A percentile compares a stretch with the other conserved stretches of the same genome.
These are phyloP conservation scores for Thymelicus acteon DNA, from an alignment of 2,888 invertebrate species.

Conservation along the genomic window DNA sequence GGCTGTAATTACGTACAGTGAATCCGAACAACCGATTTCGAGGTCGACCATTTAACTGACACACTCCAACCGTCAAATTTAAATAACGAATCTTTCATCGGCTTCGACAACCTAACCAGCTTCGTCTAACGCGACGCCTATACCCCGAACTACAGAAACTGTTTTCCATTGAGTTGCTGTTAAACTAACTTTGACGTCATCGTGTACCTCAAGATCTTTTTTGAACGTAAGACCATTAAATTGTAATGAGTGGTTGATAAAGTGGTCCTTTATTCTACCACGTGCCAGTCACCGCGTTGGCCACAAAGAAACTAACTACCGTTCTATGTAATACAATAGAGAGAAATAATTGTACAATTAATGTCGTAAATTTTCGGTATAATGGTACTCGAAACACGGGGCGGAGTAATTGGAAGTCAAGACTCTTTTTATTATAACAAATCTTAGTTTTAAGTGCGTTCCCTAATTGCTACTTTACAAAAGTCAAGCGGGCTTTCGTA, in stretches of 20 bases:
- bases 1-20: slow-evolving; percentile 73
- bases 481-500: slow-evolving; percentile 40
- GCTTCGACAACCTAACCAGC: slow-evolving; percentile 45
- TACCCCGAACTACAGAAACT: slow-evolving; percentile 41
- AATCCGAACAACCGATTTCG: slow-evolving; percentile 75
- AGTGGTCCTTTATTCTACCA: slow-evolving; percentile 76
- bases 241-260: slow-evolving; percentile 80
- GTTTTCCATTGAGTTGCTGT: slow-evolving; percentile 40
- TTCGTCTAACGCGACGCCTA: slow-evolving; percentile 41
- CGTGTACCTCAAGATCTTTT: slow-evolving; percentile 72
- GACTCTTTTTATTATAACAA: slow-evolving; percentile 58
- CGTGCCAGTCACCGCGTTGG: slow-evolving; percentile 73
- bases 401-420: slow-evolving; percentile 71
- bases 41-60: slow-evolving; percentile 80
- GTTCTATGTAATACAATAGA: slow-evolving; percentile 75
- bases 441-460: slow-evolving; percentile 47
- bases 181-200: slow-evolving; percentile 51
- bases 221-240: slow-evolving; percentile 79
- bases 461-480: slow-evolving; percentile 46
- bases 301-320: slow-evolving; percentile 78
- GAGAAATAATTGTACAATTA: slow-evolving; percentile 82
- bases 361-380: slow-evolving; percentile 63
- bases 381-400: slow-evolving; percentile 73
- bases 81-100: slow-evolving; percentile 76
- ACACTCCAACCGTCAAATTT: slow-evolving; percentile 75